Conservation (phyloP, 2,888 invertebrate species). For the Teleogryllus oceanicus region DNA sequence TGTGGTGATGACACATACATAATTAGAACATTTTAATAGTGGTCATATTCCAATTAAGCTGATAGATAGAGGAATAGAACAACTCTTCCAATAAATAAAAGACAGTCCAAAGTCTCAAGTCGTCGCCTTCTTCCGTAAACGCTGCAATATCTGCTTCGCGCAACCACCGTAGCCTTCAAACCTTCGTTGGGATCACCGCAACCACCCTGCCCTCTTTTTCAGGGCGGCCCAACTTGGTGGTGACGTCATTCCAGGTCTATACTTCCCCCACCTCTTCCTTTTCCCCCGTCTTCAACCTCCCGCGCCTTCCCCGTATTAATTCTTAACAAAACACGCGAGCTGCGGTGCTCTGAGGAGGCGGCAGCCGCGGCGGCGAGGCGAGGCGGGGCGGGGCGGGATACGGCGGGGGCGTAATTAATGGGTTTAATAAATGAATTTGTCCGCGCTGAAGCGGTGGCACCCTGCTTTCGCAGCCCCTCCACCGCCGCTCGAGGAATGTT, state of each 20-base stretch:
- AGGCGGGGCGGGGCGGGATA: neutral
- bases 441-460: neutral
- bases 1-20: too few relatives aligned
- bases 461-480: too few relatives aligned
- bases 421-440: constrained; percentile 10
- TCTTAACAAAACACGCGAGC: neutral
- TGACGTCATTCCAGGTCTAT: neutral
- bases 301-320: neutral
- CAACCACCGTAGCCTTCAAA: too few relatives aligned
- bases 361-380: neutral
- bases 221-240: neutral
- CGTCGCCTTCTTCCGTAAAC: too few relatives aligned
- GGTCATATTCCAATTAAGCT: too few relatives aligned
- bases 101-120: too few relatives aligned
- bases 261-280: neutral
- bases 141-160: too few relatives aligned
- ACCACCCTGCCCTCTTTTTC: neutral
- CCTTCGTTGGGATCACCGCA: too few relatives aligned
- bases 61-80: too few relatives aligned
- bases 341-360: neutral
- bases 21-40: too few relatives aligned
- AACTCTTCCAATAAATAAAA: too few relatives aligned
- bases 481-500: too few relatives aligned
- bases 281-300: neutral
- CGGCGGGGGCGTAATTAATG: neutral